Conservation (phyloP, 2,888 invertebrate species). For the Sarcophaga caerulescens region DNA sequence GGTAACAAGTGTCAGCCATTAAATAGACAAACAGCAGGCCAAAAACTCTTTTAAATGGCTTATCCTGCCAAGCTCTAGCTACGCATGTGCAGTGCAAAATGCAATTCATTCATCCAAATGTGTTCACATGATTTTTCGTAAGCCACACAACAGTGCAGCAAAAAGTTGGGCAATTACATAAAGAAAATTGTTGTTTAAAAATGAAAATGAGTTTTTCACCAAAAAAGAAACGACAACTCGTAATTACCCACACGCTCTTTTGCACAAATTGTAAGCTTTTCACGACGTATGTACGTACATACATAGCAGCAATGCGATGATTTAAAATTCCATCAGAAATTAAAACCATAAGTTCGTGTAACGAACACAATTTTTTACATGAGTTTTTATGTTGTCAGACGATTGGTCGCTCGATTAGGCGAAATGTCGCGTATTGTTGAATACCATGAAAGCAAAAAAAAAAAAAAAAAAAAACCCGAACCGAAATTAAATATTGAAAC, state of each 20-base stretch:
- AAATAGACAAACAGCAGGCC: conserved; percentile 12
- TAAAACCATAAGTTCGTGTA: conserved; percentile 34
- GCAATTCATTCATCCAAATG: neutral
- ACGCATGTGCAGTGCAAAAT: neutral
- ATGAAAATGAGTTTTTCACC: neutral
- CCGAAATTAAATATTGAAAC: conserved; percentile 52
- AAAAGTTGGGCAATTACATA: conserved; percentile 40
- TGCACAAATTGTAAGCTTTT: neutral
- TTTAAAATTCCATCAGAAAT: conserved; percentile 53
- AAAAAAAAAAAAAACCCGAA: neutral
- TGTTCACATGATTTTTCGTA: neutral
- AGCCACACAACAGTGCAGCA: neutral
- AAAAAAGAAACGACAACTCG: conserved; percentile 39
- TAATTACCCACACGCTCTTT: conserved; percentile 46
- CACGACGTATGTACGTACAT: neutral
- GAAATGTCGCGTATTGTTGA: too few relatives aligned
- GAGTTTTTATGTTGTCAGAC: conserved; percentile 36
- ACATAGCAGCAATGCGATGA: neutral
- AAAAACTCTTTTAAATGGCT: conserved; percentile 23
- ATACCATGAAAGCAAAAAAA: neutral
- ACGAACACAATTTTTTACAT: conserved; percentile 55
- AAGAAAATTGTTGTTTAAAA: conserved; percentile 25
- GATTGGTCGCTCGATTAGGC: neutral
- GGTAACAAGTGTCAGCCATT: conserved; percentile 62
- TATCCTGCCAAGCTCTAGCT: neutral